Base-by-base conservation (phyloP, 2,113 vertebrate genomes). In the Nothocercus julius region DNA sequence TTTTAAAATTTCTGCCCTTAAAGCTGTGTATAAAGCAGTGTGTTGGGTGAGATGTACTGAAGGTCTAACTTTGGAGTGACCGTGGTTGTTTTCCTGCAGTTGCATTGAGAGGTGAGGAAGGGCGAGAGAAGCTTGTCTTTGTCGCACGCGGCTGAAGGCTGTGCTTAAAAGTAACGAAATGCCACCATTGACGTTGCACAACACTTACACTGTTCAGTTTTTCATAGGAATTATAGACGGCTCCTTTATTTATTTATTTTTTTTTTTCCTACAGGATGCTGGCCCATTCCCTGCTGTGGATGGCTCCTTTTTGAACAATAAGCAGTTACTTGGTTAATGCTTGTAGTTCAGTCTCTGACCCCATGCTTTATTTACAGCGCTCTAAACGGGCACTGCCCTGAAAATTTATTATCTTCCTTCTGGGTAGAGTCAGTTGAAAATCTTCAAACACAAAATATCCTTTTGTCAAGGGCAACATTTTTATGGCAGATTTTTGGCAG, bases 361-460 rank as follows among this genome's bases (percentile, higher is more conserved):
- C n/a, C 45, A n/a, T 76, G 62, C 86, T 92, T 93, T 95, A 95
- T 87, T 92, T 94, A 89, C 62, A 53, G 47, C 87, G 81, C 40
- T 68, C n/a, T 80, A 89, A 53, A 90, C 34, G 93, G 74, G 34
- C 32, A 47, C 47, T 82, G 47, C 32, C 56, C 79, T 82, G 36
- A 92, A 84, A 86, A 92, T 79, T 64, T 89, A 92, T 92, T 88
- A 66, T 91, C 30, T 91, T 87, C 58, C 34, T 84, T 86, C 76
- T 51, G 56, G 38, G 51, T 56, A 78, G 72, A 86, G 66, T 74
- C 9, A 70, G 56, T 47, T 87, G 61, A 88, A 92, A 94, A 81
- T 78, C 47, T 68, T 83, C 54, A 27, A 49, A 58, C 45, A 38
- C 62, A 85, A 51, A 38, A 45, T 15, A 64, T 2, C 1, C 30